A percentile compares a stretch with the other conserved stretches of the same genome.
Evolutionary conservation across 2,888 invertebrate species (phyloP).

Genomic region (Omphaloscelis lunosa): DNA sequence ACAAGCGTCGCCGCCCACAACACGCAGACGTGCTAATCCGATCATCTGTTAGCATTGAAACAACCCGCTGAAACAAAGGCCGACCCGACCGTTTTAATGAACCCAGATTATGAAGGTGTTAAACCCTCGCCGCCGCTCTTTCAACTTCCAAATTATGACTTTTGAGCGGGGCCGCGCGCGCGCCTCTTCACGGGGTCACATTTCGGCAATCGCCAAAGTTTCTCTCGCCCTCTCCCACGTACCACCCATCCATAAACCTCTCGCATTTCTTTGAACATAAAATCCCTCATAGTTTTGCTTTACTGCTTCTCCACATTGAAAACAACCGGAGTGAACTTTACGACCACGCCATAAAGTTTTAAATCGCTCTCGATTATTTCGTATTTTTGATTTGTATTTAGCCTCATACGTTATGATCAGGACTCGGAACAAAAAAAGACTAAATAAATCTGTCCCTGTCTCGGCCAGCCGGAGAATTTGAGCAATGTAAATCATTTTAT

Average conservation of each 20-base stretch:
- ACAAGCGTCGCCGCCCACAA: constrained; percentile 76
- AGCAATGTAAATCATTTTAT: constrained; percentile 90
- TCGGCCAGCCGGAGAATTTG: constrained; percentile 86
- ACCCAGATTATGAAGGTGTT: constrained; percentile 90
- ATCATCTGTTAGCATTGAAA: constrained; percentile 88
- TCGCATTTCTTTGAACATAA: constrained; percentile 83
- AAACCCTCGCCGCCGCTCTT: constrained; percentile 88
- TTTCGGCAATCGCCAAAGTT: constrained; percentile 84
- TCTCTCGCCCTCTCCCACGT: constrained; percentile 79
- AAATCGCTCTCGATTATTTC: constrained; percentile 70
- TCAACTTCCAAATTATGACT: constrained; percentile 90
- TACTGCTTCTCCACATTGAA: constrained; percentile 70
- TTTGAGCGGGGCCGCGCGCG: constrained; percentile 82
- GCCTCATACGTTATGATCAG: constrained; percentile 88
- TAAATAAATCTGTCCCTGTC: constrained; percentile 88
- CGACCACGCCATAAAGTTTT: constrained; percentile 75
- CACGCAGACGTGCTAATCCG: constrained; percentile 86
- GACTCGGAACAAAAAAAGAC: constrained; percentile 84
- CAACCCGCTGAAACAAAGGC: constrained; percentile 90
- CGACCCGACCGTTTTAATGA: constrained; percentile 88
- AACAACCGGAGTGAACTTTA: constrained; percentile 79
- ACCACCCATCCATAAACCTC: constrained; percentile 76
- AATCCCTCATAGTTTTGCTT: constrained; percentile 80
- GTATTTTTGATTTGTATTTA: constrained; percentile 82
- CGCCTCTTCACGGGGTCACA: constrained; percentile 84